phyloP scores from a whole-genome alignment of 2,888 invertebrate genomes.

The Calliopum simillimum region DNA sequence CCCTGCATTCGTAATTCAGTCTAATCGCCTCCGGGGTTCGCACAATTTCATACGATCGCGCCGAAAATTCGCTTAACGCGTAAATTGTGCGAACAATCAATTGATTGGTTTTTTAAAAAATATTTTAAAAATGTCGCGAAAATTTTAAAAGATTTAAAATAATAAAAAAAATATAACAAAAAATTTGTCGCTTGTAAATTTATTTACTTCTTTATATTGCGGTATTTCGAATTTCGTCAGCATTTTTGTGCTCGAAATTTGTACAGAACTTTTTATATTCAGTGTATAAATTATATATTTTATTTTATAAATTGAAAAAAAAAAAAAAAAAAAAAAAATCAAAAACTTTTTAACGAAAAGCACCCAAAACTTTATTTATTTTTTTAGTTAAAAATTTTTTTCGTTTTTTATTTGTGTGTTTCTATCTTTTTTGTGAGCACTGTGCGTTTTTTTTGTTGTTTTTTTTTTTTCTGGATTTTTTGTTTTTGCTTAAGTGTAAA shows the following conservation, averaged over 20 bases:
- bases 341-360: neutral
- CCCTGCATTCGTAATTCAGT: constrained; percentile 11
- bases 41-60: neutral
- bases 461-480: neutral
- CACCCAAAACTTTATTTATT: constrained; percentile 15
- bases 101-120: too few species aligned
- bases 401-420: constrained; percentile 7
- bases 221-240: neutral
- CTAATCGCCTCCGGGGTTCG: constrained; percentile 8
- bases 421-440: constrained; percentile 3
- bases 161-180: neutral
- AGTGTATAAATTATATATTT: neutral
- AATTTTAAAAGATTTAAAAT: neutral
- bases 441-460: neutral
- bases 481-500: constrained; percentile 20
- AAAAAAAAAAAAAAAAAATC: neutral
- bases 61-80: neutral
- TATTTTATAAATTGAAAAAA: neutral
- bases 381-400: constrained; percentile 11
- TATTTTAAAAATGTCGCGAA: neutral
- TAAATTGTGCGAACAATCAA: too few species aligned
- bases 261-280: too few species aligned
- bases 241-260: too few species aligned
- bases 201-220: too few species aligned
- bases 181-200: too few species aligned